Conservation (phyloP, 2,888 invertebrate genomes). For the Lepidocyrtoides sp. region DNA sequence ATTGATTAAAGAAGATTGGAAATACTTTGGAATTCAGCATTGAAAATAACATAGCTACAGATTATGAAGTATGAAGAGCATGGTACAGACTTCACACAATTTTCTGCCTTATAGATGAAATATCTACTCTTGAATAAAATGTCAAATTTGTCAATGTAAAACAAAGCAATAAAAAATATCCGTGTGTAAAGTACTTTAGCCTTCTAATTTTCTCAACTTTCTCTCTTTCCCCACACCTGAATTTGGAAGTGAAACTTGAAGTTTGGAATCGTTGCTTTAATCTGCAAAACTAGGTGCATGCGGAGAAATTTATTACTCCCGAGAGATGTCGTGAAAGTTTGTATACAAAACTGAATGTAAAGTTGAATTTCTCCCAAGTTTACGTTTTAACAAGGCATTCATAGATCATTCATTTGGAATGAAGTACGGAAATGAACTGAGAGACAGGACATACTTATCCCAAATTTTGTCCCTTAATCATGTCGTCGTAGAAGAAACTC, state of each 20-base stretch:
- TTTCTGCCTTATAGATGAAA: too few species aligned
- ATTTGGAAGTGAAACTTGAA: not conserved
- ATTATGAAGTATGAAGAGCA: too few species aligned
- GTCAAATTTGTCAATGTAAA: too few species aligned
- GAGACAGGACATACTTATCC: not conserved
- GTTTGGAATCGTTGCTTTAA: not conserved
- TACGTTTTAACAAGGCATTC: not conserved
- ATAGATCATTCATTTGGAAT: slow-evolving; percentile 7
- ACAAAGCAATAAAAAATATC: too few species aligned
- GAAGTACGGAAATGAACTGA: not conserved
- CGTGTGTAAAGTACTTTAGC: too few species aligned
- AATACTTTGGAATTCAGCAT: too few species aligned
- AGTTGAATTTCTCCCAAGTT: not conserved
- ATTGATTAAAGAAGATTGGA: too few species aligned
- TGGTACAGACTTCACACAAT: too few species aligned
- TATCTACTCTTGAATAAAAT: too few species aligned
- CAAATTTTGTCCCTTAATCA: not conserved
- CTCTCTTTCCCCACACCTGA: not conserved
- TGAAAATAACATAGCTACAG: too few species aligned
- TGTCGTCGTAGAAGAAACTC: not conserved
- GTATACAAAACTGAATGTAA: not conserved
- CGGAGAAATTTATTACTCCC: slow-evolving; percentile 57
- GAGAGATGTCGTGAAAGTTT: slow-evolving; percentile 58
- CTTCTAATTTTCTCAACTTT: not conserved
- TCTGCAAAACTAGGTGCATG: not conserved